These are phyloP conservation scores for Drosophila helvetica DNA, from an alignment of 2,888 invertebrate genomes.

Conservation along the genomic window DNA sequence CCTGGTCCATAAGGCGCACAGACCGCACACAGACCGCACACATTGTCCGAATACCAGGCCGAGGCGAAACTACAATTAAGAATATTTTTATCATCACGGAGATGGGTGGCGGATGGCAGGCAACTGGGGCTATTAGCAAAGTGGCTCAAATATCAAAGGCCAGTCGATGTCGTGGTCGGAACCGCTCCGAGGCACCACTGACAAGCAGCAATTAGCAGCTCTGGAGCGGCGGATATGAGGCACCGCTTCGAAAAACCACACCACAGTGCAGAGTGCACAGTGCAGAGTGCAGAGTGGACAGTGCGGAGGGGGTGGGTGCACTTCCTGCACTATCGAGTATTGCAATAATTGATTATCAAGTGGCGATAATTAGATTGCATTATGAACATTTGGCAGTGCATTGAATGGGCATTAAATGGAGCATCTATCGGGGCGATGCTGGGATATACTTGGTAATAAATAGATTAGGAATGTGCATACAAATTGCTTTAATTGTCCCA, in stretches of 20 bases:
- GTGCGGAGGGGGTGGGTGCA: too few species aligned
- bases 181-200: constrained; percentile 22
- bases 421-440: too few species aligned
- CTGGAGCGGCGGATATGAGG: background rate
- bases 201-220: constrained; percentile 64
- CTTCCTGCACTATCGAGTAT: background rate
- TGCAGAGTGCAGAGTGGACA: too few species aligned
- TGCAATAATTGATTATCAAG: background rate
- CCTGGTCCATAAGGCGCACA: background rate
- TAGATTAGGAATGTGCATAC: too few species aligned
- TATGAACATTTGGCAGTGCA: too few species aligned
- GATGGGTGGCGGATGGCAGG: background rate
- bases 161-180: constrained; percentile 8
- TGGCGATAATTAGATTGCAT: background rate
- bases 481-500: too few species aligned
- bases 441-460: too few species aligned
- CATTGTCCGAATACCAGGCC: constrained; percentile 48
- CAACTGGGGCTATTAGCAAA: constrained; percentile 76
- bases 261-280: too few species aligned
- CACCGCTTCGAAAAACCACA: background rate
- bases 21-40: constrained; percentile 58
- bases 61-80: constrained; percentile 61
- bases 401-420: background rate
- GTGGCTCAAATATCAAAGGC: constrained; percentile 80
- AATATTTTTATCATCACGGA: constrained; percentile 68